Evolutionary conservation across 2,797 vertebrate species (phyloP).

Genomic region (Menidia menidia): DNA sequence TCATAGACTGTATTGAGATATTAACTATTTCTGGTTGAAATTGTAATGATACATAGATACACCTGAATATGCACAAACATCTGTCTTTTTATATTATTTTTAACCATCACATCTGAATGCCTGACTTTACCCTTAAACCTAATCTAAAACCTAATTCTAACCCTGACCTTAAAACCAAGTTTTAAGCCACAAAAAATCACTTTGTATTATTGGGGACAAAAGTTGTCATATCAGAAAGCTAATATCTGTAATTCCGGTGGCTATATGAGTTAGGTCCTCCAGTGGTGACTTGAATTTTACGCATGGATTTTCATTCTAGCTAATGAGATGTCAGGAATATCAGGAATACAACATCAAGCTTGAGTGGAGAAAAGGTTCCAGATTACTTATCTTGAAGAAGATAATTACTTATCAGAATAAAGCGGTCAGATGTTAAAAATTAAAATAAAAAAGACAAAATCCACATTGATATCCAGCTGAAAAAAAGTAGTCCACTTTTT

Average conservation of each 20-base stretch:
- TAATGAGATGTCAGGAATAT: slow-evolving; percentile 72
- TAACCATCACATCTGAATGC: no score
- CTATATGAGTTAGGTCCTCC: slow-evolving; percentile 24
- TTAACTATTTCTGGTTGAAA: background rate
- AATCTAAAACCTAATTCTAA: no score
- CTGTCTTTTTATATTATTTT: no score
- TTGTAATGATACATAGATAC: background rate
- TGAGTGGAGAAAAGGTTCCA: slow-evolving; percentile 49
- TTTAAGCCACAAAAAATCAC: no score
- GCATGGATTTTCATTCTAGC: slow-evolving; percentile 47
- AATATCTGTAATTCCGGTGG: slow-evolving; percentile 27
- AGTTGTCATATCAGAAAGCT: background rate
- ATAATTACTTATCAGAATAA: slow-evolving; percentile 56
- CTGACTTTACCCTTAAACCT: no score
- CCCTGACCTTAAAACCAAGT: no score
- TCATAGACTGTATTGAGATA: background rate
- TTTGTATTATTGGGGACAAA: no score
- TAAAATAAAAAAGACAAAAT: slow-evolving; percentile 23
- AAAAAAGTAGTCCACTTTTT: slow-evolving; percentile 37
- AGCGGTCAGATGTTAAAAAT: slow-evolving; percentile 25
- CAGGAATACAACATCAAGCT: slow-evolving; percentile 56
- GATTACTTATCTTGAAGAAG: slow-evolving; percentile 54
- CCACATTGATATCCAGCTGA: slow-evolving; percentile 22
- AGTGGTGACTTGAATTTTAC: slow-evolving; percentile 44
- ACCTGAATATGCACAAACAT: no score